A percentile compares a stretch with the other conserved stretches of the same genome.
These are phyloP conservation scores for Phenganax stokvisi DNA, from an alignment of 92 coral and sea anemone species.

Conservation along the genomic window DNA sequence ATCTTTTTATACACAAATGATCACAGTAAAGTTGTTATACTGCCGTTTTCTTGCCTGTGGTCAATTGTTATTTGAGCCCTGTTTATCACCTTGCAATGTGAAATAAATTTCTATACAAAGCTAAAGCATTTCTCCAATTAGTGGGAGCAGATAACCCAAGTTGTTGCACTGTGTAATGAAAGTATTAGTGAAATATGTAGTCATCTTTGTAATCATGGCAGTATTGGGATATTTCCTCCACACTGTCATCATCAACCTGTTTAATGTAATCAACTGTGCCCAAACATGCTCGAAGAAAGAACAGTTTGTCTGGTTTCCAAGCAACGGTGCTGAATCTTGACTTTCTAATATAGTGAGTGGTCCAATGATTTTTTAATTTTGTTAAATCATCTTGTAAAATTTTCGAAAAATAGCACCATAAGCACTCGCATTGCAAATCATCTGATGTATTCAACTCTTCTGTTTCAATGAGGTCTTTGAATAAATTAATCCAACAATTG, in stretches of 20 bases:
- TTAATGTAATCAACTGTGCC: background rate
- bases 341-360: constrained; percentile 13
- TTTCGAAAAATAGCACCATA: constrained; percentile 1
- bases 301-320: constrained; percentile 21
- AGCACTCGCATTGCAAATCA: constrained; percentile 8
- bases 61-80: too few relatives aligned
- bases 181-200: constrained; percentile 3
- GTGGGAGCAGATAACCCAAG: background rate
- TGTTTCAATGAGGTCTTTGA: constrained; percentile 23
- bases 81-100: constrained; percentile 2
- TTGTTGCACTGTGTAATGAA: background rate
- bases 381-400: constrained; percentile 14
- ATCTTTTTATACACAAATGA: background rate
- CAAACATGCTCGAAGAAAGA: constrained; percentile 13
- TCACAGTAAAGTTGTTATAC: background rate
- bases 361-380: constrained; percentile 2
- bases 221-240: constrained; percentile 18
- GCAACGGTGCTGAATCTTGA: constrained; percentile 9
- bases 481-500: constrained; percentile 19
- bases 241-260: background rate
- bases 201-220: constrained; percentile 20
- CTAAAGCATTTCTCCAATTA: constrained; percentile 25
- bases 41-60: too few relatives aligned
- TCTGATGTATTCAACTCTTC: constrained; percentile 13
- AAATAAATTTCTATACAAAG: constrained; percentile 6